Base-by-base conservation (phyloP, 1,140 invertebrate species). In the Brachionus plicatilis region DNA sequence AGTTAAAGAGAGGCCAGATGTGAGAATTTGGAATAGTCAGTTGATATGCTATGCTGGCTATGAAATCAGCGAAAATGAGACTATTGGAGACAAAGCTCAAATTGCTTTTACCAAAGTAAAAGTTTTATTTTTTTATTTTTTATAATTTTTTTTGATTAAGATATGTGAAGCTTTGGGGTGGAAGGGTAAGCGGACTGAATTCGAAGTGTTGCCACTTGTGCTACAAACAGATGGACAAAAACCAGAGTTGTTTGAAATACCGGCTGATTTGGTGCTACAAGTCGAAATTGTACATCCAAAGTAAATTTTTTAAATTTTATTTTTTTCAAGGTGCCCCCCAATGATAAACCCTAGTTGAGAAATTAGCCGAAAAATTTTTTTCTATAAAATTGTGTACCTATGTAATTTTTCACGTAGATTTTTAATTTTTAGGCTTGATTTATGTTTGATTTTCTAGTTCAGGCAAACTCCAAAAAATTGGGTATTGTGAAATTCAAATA, bases 11-110 rank as follows among this genome's bases (percentile, higher is more conserved):
- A 93, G 87, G 47, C 94, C 95, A 85, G 95, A 97, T 90, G 96
- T 93, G 88, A 92, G 60, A 24, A 93, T 97, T 83, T 97, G 96
- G 96, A 97, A 97, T 90, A 90, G 91, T 33, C 95, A 95, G 88
- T 89, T 97, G 11, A 93, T 97, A 70, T 92, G 92, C 68, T 97
- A 96, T 87, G 96, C 96, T 1, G 95, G 95, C 0, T 97, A 96
- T 87, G 86, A 86, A 84, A 83, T 89, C 41, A 85, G 86, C 9
- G 88, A 90, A 33, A 88, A 88, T 6, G 86, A 83, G n/a, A 76
- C 89, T 12, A 86, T 90, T 29, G 90, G 90, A 3, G 90, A 91
- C 85, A 89, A 89, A 7, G 85, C 86, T 0, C 94, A 93, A 86
- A 92, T 93, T 0, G 95, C 97, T 88, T 96, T 97, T 87, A 96